Conservation (phyloP, 2,113 vertebrate genomes). For the Onychorhynchus coronatus region DNA sequence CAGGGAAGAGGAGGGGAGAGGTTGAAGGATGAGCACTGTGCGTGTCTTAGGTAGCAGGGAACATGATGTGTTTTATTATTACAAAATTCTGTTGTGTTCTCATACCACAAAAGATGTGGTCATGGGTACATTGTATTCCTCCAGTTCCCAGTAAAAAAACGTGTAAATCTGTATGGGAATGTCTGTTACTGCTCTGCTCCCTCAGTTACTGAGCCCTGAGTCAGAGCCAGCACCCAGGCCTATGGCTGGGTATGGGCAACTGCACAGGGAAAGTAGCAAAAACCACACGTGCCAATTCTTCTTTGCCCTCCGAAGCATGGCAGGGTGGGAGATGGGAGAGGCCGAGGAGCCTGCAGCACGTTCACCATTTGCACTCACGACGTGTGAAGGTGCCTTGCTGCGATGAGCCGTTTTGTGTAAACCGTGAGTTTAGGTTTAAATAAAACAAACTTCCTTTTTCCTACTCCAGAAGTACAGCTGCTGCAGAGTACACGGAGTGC, state of each 20-base stretch:
- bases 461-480: not conserved
- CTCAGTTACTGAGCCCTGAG: not conserved
- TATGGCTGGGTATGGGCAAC: not conserved
- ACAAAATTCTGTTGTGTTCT: not conserved
- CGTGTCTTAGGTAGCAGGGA: not conserved
- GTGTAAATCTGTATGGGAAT: not conserved
- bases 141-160: not conserved
- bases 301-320: not conserved
- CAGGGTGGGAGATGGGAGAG: not conserved
- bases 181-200: not conserved
- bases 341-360: not conserved
- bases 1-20: not conserved
- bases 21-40: not conserved
- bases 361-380: not conserved
- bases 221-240: not conserved
- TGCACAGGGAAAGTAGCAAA: not conserved
- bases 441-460: conserved; percentile 38
- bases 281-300: not conserved
- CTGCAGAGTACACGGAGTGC: not conserved
- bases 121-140: not conserved
- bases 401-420: not conserved
- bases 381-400: not conserved
- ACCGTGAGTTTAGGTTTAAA: conserved; percentile 11
- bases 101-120: not conserved
- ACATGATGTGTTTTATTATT: not conserved